phyloP scores from a whole-genome alignment of 2,113 vertebrate species.

The Oryzias celebensis region DNA sequence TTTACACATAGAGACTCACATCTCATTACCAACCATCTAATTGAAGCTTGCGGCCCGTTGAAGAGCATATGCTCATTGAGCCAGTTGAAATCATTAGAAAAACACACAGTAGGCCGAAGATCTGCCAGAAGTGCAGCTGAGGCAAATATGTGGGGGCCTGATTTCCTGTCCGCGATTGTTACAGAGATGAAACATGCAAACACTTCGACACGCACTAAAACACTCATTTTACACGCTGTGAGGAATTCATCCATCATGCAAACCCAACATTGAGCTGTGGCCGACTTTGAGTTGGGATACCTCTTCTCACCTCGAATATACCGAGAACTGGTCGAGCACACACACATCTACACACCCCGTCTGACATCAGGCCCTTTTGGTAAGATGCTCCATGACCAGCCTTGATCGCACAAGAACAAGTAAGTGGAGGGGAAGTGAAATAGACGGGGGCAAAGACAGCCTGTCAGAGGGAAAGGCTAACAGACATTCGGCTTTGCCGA shows the following conservation, averaged over 20 bases:
- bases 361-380: slow-evolving; percentile 65
- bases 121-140: slow-evolving; percentile 71
- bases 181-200: slow-evolving; percentile 38
- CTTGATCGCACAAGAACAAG: slow-evolving; percentile 71
- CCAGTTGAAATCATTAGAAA: slow-evolving; percentile 78
- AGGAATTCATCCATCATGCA: slow-evolving; percentile 26
- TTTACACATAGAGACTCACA: slow-evolving; percentile 48
- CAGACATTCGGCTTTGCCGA: slow-evolving; percentile 73
- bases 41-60: slow-evolving; percentile 76
- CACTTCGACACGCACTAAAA: slow-evolving; percentile 20
- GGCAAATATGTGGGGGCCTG: slow-evolving; percentile 48
- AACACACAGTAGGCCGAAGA: slow-evolving; percentile 70
- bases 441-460: slow-evolving; percentile 73
- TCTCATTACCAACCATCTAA: slow-evolving; percentile 76
- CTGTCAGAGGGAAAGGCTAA: slow-evolving; percentile 79
- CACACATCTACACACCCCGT: slow-evolving; percentile 48
- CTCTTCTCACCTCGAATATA: slow-evolving; percentile 7
- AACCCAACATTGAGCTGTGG: slow-evolving; percentile 24
- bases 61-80: slow-evolving; percentile 80
- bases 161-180: slow-evolving; percentile 29
- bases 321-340: slow-evolving; percentile 38
- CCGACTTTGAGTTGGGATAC: slow-evolving; percentile 21
- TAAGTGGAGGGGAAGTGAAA: slow-evolving; percentile 79
- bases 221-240: slow-evolving; percentile 33
- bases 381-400: slow-evolving; percentile 66